Conservation (phyloP, 1,140 invertebrate genomes). For the Cotesia chilonis region DNA sequence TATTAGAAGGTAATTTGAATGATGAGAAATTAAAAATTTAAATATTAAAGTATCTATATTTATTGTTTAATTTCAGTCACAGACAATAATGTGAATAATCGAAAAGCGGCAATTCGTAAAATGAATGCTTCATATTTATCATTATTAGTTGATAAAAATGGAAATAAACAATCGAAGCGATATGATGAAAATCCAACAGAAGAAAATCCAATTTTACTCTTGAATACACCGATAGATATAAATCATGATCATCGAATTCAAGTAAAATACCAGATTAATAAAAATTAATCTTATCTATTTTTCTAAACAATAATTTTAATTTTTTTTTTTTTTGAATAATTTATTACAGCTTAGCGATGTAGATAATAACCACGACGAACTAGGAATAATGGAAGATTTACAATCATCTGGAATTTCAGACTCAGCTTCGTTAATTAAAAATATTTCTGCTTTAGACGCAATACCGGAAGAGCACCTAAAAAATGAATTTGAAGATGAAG, state of each 20-base stretch:
- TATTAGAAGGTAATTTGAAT: conserved; percentile 64
- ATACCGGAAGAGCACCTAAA: conserved; percentile 15
- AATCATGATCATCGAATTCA: conserved; percentile 41
- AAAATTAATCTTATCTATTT: no score
- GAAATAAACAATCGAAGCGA: conserved; percentile 67
- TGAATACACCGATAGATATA: conserved; percentile 11
- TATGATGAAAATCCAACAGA: conserved; percentile 45
- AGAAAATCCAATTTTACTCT: conserved; percentile 46
- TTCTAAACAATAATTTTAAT: no score
- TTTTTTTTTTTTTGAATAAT: no score
- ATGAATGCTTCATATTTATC: conserved; percentile 72
- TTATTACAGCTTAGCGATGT: not conserved
- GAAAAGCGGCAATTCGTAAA: conserved; percentile 72
- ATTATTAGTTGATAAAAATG: conserved; percentile 68
- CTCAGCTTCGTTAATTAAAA: conserved; percentile 36
- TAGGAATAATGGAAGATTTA: conserved; percentile 35
- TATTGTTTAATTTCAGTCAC: conserved; percentile 65
- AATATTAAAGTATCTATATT: conserved; percentile 9
- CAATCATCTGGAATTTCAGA: conserved; percentile 37
- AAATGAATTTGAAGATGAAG: not conserved
- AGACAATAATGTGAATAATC: conserved; percentile 68
- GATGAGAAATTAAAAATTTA: conserved; percentile 25
- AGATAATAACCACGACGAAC: not conserved
- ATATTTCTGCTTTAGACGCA: conserved; percentile 28
- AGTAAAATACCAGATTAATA: no score